Evolutionary conservation across 2,797 vertebrate species (phyloP).

Genomic region (Natrix natrix): DNA sequence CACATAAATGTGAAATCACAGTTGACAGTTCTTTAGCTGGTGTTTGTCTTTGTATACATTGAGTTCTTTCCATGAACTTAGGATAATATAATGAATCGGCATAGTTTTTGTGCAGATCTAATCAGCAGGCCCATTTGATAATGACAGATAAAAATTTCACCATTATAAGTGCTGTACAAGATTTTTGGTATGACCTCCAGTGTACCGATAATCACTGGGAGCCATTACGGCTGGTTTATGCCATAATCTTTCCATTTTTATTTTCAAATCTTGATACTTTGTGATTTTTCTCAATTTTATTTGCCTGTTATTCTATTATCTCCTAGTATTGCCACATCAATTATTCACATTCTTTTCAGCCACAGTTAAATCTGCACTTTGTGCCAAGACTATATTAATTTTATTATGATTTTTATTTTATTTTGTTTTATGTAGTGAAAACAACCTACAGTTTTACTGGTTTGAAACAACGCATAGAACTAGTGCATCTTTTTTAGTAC

Average conservation of each 20-base stretch:
- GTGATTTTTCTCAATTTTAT: neutral
- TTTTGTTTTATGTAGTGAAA: neutral
- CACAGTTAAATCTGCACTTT: neutral
- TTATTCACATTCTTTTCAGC: neutral
- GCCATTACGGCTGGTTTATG: neutral
- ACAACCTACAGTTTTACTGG: neutral
- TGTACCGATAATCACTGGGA: neutral
- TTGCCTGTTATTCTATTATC: neutral
- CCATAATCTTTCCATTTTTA: neutral
- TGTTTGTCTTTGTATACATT: neutral
- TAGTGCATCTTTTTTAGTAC: neutral
- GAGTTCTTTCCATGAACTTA: neutral
- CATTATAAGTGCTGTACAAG: neutral
- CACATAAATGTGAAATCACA: neutral
- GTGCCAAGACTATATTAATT: neutral
- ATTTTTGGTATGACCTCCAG: neutral
- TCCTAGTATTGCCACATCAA: neutral
- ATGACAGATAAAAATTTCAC: neutral
- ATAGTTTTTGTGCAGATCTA: neutral
- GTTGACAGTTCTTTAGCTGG: neutral
- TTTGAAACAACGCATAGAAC: neutral
- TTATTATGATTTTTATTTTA: neutral
- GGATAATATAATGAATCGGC: neutral
- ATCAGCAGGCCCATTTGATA: neutral
- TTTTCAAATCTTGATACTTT: neutral